Evolutionary conservation across 2,797 vertebrate species (phyloP), one percentile per base, ranked within the genome.

Genomic region (Nothura maculosa): DNA sequence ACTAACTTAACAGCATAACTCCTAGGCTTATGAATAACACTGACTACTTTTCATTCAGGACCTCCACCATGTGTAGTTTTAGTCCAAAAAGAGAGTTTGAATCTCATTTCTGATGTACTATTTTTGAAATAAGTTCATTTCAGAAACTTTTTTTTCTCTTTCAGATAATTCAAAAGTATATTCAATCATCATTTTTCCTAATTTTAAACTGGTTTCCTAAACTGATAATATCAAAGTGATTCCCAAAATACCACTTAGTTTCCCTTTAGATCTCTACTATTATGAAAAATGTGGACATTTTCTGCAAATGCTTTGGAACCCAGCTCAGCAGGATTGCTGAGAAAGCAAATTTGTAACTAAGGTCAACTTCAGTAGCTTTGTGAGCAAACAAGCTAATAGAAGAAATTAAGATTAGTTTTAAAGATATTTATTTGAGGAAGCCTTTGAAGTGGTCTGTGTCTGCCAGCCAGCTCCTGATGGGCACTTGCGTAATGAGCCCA

Each of bases 371-470:
- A 24, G 48, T 20, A 9, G 21, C 8, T 8, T 3, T 48, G 22
- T 9, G 12, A 7, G 12, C 19, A 45, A 63, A 14, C 3, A 55
- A 1, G 1, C 3, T 5, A 1, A 0, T 20, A 50, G 52, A 78
- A 42, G 30, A 85, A 19, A 0, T 2, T 2, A 32, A 64, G 34
- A 9, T 63, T 21, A 7, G 9, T 82, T 92, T 74, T 32, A 43
- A 70, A 47, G 72, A 74, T 58, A 36, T 55, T 1, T 55, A 0
- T 47, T 45, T 61, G 27, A 57, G 2, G 0, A 1, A 10, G 3
- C 58, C 15, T 34, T 74, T 45, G 61, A 38, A 52, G 61, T n/a
- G 17, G 52, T 57, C 2, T 12, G 2, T 48, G 68, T 87, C 34
- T 92, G 4, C 18, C 14, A 16, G 3, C 4, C 5, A 40, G 4